phyloP scores from a whole-genome alignment of 2,888 invertebrate genomes.

The Andrena haemorrhoa region DNA sequence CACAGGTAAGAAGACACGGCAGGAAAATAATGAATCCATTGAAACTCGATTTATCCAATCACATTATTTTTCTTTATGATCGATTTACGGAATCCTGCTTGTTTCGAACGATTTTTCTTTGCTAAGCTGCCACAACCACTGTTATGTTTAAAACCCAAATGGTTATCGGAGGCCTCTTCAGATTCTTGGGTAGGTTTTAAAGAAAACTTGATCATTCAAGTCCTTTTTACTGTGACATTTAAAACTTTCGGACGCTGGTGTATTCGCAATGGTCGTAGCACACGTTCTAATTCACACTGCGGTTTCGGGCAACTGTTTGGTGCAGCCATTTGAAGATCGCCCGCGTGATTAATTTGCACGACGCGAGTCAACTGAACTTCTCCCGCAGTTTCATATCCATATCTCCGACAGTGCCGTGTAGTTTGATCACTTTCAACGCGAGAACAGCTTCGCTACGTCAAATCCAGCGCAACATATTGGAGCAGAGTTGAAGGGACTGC shows the following conservation, averaged over 20 bases:
- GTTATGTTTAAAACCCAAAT: not conserved
- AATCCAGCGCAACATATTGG: not conserved
- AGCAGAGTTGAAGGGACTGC: not conserved
- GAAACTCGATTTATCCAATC: not conserved
- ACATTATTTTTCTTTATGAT: not conserved
- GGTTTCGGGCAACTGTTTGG: not conserved
- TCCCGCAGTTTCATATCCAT: slow-evolving; percentile 3
- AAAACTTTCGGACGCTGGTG: not conserved
- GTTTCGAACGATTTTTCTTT: not conserved
- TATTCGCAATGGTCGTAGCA: not conserved
- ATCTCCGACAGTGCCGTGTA: slow-evolving; percentile 25
- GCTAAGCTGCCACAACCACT: not conserved
- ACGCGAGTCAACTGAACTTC: slow-evolving; percentile 32
- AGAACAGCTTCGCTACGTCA: slow-evolving; percentile 10
- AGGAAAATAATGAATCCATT: not conserved
- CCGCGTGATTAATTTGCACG: slow-evolving; percentile 42
- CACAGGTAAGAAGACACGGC: slow-evolving; percentile 20
- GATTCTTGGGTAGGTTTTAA: not conserved
- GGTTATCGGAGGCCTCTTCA: not conserved
- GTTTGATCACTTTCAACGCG: slow-evolving; percentile 42
- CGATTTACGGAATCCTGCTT: not conserved
- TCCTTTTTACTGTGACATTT: not conserved
- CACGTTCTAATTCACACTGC: not conserved
- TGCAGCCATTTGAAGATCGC: slow-evolving; percentile 17
- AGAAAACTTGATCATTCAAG: not conserved